Evolutionary conservation across 2,113 vertebrate species (phyloP).

Genomic region (Pontoporia blainvillei): DNA sequence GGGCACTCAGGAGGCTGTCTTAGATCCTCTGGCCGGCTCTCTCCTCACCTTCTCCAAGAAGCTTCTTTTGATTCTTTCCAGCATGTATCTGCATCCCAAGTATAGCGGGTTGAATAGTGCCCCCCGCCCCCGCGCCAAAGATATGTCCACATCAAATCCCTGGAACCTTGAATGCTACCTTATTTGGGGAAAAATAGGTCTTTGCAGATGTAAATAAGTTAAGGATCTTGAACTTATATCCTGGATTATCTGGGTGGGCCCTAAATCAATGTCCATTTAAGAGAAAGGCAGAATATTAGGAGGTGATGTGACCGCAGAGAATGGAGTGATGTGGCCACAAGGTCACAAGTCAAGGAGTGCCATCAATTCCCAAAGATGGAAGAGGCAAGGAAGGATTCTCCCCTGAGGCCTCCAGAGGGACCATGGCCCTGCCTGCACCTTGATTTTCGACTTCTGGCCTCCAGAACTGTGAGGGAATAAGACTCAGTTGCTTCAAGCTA

Average conservation of each 20-base stretch:
- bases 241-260: not conserved
- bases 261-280: not conserved
- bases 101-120: not conserved
- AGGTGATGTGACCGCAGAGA: not conserved
- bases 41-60: not conserved
- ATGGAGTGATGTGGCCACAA: not conserved
- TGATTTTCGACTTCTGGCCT: not conserved
- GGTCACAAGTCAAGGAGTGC: not conserved
- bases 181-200: not conserved
- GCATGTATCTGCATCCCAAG: not conserved
- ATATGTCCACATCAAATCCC: not conserved
- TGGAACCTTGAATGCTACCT: not conserved
- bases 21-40: not conserved
- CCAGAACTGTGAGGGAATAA: not conserved
- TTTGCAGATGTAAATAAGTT: not conserved
- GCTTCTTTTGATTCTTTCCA: not conserved
- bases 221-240: not conserved
- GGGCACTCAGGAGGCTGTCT: not conserved
- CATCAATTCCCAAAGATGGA: not conserved
- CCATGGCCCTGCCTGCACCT: not conserved
- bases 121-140: not conserved
- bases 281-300: not conserved
- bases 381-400: not conserved
- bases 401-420: not conserved
- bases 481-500: not conserved